These are phyloP conservation scores for Xylota sylvarum DNA, from an alignment of 2,888 invertebrate species.

Conservation along the genomic window DNA sequence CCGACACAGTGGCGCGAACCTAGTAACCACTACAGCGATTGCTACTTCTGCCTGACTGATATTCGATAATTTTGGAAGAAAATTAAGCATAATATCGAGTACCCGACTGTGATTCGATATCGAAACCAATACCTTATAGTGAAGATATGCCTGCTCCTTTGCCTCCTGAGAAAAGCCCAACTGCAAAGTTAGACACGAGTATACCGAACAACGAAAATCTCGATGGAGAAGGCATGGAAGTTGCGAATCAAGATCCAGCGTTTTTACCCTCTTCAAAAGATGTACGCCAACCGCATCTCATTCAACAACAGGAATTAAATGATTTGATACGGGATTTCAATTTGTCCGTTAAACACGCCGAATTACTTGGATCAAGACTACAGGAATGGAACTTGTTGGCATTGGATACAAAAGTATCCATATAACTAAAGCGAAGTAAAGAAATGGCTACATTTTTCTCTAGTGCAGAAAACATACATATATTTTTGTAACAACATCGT, in stretches of 20 bases:
- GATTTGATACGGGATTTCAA: constrained; percentile 4
- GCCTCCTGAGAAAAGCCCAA: not conserved
- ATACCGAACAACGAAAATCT: constrained; percentile 1
- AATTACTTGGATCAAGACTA: constrained; percentile 1
- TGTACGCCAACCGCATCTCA: not conserved
- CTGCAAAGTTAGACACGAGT: not conserved
- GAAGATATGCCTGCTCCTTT: not conserved
- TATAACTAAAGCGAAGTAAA: not conserved
- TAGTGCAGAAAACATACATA: constrained; percentile 4
- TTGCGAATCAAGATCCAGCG: not conserved
- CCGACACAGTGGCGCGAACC: not conserved
- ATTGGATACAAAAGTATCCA: constrained; percentile 1
- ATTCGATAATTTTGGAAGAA: too few species aligned
- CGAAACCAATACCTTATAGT: not conserved
- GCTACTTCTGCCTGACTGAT: not conserved
- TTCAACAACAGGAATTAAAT: constrained; percentile 1
- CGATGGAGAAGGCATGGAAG: not conserved
- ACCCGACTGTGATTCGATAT: not conserved
- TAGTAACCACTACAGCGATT: constrained; percentile 1
- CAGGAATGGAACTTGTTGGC: constrained; percentile 4
- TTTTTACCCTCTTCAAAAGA: not conserved
- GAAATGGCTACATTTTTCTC: constrained; percentile 1
- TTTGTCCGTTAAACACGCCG: constrained; percentile 4
- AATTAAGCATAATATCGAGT: too few species aligned
- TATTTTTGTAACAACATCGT: constrained; percentile 4